These are phyloP conservation scores for Sylvilagus floridanus DNA, from an alignment of 2,797 vertebrate genomes.

Conservation along the genomic window DNA sequence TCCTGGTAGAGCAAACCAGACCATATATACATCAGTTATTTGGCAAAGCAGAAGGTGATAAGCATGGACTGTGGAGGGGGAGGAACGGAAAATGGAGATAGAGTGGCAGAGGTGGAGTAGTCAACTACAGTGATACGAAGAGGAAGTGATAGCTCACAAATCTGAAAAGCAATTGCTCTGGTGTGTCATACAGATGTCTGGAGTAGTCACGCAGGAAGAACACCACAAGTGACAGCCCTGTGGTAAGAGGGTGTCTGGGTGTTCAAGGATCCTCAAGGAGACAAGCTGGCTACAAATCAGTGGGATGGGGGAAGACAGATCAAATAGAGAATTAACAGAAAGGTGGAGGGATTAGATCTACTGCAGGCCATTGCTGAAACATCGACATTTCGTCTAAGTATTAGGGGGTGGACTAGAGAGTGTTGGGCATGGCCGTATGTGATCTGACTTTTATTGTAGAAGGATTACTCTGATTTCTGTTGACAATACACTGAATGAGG, in stretches of 20 bases:
- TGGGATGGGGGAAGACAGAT: neutral
- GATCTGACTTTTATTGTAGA: neutral
- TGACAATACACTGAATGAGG: neutral
- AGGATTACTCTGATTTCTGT: neutral
- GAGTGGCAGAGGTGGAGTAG: neutral
- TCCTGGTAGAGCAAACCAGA: neutral
- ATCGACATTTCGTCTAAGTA: neutral
- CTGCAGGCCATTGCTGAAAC: neutral
- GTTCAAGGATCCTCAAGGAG: neutral
- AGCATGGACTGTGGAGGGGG: neutral
- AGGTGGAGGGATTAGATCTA: neutral
- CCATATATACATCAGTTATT: neutral
- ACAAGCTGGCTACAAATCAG: neutral
- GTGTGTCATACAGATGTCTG: neutral
- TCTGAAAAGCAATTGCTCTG: neutral
- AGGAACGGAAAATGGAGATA: neutral
- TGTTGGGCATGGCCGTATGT: neutral
- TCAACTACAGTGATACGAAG: neutral
- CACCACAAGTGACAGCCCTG: neutral
- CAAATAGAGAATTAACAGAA: neutral
- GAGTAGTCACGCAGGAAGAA: neutral
- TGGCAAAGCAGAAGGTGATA: neutral
- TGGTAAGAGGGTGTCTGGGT: neutral
- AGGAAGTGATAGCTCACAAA: neutral
- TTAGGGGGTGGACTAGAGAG: neutral